phyloP scores from a whole-genome alignment of 1,140 invertebrate species.

The Lordiphosa clarofinis region DNA sequence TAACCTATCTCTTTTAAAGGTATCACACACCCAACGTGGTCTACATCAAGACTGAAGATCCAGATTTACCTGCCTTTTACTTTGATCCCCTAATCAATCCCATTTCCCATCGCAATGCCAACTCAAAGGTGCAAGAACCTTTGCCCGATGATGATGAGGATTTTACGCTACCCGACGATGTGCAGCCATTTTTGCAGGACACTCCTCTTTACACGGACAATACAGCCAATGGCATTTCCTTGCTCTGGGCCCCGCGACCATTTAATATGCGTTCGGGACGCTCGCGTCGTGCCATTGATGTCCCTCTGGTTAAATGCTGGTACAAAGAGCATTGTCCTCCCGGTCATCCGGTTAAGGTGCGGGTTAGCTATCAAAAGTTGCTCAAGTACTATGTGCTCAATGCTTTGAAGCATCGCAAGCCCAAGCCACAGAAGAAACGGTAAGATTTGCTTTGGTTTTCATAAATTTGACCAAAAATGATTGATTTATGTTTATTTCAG shows the following conservation, averaged over 20 bases:
- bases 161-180: constrained; percentile 93
- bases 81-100: constrained; percentile 99
- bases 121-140: constrained; percentile 86
- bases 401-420: constrained; percentile 96
- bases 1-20: constrained; percentile 81
- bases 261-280: constrained; percentile 97
- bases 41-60: constrained; percentile 99
- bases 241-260: constrained; percentile 99
- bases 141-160: constrained; percentile 97
- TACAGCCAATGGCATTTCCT: constrained; percentile 98
- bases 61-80: constrained; percentile 99
- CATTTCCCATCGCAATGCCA: constrained; percentile 95
- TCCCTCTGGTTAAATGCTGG: constrained; percentile 98
- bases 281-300: constrained; percentile 94
- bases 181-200: constrained; percentile 96
- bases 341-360: constrained; percentile 98
- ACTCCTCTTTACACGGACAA: constrained; percentile 98
- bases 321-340: constrained; percentile 98
- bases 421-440: constrained; percentile 99
- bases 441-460: constrained; percentile 68
- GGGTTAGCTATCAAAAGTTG: constrained; percentile 99
- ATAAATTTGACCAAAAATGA: too few relatives aligned
- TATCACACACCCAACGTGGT: constrained; percentile 99
- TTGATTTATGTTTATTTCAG: too few relatives aligned
- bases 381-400: constrained; percentile 99